Conservation (phyloP, 2,888 invertebrate species). For the Chironomus tentans region DNA sequence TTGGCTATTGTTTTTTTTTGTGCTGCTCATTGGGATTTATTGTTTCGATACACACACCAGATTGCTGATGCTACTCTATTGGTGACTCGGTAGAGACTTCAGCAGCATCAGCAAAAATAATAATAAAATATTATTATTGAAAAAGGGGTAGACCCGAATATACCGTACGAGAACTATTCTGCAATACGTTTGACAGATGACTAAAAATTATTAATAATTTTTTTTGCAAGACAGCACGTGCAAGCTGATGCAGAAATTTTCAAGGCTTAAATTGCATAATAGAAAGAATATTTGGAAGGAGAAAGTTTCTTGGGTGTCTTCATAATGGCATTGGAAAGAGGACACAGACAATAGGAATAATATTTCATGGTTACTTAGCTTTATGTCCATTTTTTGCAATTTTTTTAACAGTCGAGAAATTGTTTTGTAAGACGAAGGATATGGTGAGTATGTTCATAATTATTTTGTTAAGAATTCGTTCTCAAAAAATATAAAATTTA, state of each 20-base stretch:
- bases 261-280: background rate
- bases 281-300: no score
- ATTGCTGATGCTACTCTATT: slow-evolving; percentile 14
- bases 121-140: background rate
- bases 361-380: background rate
- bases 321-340: no score
- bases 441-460: no score
- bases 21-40: slow-evolving; percentile 18
- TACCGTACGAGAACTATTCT: background rate
- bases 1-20: slow-evolving; percentile 18
- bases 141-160: background rate
- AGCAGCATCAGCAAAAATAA: background rate
- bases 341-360: background rate
- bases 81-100: background rate
- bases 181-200: background rate
- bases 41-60: slow-evolving; percentile 16
- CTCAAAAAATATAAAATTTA: no score
- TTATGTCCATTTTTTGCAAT: background rate
- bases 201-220: background rate
- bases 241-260: background rate
- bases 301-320: background rate
- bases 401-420: no score
- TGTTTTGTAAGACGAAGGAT: no score
- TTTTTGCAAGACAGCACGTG: background rate
- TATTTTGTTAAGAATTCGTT: no score